phyloP scores from a whole-genome alignment of 2,113 vertebrate genomes.

The Microcebus tavaratra region DNA sequence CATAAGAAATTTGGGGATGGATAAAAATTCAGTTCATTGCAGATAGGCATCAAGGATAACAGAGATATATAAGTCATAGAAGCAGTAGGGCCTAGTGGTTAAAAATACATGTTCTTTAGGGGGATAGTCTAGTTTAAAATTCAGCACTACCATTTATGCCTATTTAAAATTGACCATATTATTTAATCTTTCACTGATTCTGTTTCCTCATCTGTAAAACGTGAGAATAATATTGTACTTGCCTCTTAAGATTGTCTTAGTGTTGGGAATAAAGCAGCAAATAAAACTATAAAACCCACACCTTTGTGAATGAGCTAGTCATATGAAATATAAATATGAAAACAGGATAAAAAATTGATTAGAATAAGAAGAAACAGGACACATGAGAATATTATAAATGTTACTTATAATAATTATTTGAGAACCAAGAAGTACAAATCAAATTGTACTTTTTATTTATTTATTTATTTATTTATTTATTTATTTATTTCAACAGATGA shows the following conservation, averaged over 20 bases:
- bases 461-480: background rate
- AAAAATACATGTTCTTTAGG: background rate
- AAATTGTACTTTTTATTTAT: background rate
- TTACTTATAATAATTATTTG: background rate
- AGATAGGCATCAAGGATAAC: background rate
- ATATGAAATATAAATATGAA: background rate
- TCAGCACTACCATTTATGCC: background rate
- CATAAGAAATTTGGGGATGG: background rate
- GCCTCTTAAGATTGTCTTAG: background rate
- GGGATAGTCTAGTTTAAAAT: background rate
- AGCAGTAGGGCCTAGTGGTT: background rate
- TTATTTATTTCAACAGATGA: constrained; percentile 11
- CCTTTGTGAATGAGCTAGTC: background rate
- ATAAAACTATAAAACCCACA: background rate
- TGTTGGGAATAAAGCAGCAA: background rate
- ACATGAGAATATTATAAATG: background rate
- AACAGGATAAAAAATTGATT: background rate
- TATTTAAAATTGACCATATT: background rate
- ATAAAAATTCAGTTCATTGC: background rate
- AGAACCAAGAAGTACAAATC: background rate
- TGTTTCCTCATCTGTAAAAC: background rate
- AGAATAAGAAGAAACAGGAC: background rate
- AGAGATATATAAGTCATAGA: background rate
- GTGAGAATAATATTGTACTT: background rate
- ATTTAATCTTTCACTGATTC: background rate